These are phyloP conservation scores for Rattus norvegicus DNA, from an alignment of 2,113 vertebrate genomes.

Conservation along the genomic window DNA sequence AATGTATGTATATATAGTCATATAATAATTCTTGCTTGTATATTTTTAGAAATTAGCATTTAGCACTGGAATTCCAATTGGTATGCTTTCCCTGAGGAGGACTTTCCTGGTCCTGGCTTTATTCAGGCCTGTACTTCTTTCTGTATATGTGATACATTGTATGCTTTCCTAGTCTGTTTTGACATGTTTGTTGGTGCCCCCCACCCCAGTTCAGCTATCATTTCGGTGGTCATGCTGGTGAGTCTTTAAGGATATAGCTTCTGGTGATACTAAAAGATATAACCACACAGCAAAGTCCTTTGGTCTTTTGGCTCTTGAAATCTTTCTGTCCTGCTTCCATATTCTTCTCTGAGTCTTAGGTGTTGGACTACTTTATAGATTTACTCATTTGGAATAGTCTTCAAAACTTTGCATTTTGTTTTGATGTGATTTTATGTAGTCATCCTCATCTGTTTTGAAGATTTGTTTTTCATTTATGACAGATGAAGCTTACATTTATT, in stretches of 20 bases:
- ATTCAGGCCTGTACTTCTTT: not conserved
- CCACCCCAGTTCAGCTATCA: not conserved
- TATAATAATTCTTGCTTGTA: not conserved
- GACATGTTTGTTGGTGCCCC: not conserved
- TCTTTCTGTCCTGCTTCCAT: not conserved
- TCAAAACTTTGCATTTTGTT: not conserved
- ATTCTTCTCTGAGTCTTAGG: no score
- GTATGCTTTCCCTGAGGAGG: not conserved
- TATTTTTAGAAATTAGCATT: not conserved
- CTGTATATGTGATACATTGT: not conserved
- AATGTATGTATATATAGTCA: no score
- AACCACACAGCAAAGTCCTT: not conserved
- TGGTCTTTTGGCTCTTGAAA: not conserved
- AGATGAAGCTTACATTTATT: no score
- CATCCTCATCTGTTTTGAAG: not conserved
- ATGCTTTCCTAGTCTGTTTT: not conserved
- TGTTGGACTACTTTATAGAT: not conserved
- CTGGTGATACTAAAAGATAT: no score
- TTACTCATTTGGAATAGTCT: not conserved
- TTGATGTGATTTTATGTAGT: not conserved
- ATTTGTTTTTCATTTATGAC: not conserved
- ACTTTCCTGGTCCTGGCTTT: accelerated
- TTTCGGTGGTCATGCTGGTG: not conserved
- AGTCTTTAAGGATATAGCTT: not conserved
- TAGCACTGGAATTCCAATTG: not conserved